These are phyloP conservation scores for Orchestes rusci DNA, from an alignment of 2,888 invertebrate genomes.

Conservation along the genomic window DNA sequence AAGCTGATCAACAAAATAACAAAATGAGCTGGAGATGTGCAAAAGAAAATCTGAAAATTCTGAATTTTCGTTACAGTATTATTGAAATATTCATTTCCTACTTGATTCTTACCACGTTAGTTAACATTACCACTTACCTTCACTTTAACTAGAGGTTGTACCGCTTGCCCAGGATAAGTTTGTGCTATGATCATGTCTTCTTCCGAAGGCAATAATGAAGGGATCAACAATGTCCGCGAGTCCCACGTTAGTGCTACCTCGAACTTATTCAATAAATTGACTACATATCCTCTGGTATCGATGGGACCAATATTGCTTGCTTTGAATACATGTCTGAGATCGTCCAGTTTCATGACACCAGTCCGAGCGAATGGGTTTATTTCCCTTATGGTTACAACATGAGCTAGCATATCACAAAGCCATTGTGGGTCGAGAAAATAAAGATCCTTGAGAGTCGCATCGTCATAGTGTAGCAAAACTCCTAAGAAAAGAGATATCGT, in stretches of 20 bases:
- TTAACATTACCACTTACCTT: conserved; percentile 35
- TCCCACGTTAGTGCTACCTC: conserved; percentile 97
- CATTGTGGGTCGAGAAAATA: conserved; percentile 98
- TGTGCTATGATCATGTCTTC: conserved; percentile 54
- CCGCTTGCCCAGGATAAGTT: conserved; percentile 39
- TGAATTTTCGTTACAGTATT: too few relatives aligned
- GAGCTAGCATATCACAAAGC: conserved; percentile 96
- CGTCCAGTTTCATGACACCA: conserved; percentile 90
- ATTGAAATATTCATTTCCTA: too few relatives aligned
- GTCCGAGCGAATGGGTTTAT: conserved; percentile 91
- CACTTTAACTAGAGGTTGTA: conserved; percentile 44
- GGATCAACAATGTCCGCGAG: conserved; percentile 80
- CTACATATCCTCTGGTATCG: conserved; percentile 70
- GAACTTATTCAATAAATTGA: conserved; percentile 90
- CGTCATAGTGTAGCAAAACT: conserved; percentile 89
- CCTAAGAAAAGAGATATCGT: too few relatives aligned
- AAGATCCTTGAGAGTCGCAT: conserved; percentile 86
- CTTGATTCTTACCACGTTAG: too few relatives aligned
- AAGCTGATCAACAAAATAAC: too few relatives aligned
- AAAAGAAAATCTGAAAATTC: too few relatives aligned
- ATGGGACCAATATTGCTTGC: conserved; percentile 70
- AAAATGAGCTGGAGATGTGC: too few relatives aligned
- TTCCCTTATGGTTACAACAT: conserved; percentile 94
- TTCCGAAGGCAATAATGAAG: conserved; percentile 80
- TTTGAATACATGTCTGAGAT: conserved; percentile 87